A percentile compares a stretch with the other conserved stretches of the same genome.
Evolutionary conservation across 2,797 vertebrate species (phyloP).

Genomic region (Vultur gryphus): DNA sequence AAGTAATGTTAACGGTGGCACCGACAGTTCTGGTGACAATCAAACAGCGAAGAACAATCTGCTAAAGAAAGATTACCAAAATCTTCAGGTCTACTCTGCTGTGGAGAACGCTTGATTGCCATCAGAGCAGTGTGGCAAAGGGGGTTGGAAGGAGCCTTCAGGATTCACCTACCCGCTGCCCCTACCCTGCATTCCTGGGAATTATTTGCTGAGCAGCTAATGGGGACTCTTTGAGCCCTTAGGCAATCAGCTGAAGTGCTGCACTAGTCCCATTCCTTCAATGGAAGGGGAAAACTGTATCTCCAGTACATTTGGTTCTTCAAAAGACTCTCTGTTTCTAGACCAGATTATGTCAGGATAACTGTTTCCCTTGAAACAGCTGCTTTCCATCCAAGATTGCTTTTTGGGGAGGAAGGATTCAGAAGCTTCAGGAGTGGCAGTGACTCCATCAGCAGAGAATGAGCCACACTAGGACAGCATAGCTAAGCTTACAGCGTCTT

Average conservation of each 20-base stretch:
- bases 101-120: background rate
- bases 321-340: background rate
- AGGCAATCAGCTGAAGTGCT: background rate
- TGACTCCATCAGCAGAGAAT: background rate
- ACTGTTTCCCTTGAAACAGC: background rate
- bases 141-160: background rate
- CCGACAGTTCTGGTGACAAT: background rate
- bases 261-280: background rate
- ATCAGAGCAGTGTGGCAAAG: background rate
- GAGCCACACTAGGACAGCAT: background rate
- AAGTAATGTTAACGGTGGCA: background rate
- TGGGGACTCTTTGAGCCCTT: background rate
- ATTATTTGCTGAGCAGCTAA: background rate
- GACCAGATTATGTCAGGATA: background rate
- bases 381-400: background rate
- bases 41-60: background rate
- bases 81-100: background rate
- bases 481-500: background rate
- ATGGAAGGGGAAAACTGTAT: background rate
- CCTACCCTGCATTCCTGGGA: background rate
- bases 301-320: background rate
- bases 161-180: background rate
- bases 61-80: background rate
- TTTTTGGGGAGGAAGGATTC: background rate
- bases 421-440: background rate